phyloP scores from a whole-genome alignment of 2,888 invertebrate species.

The Elysia crispata region DNA sequence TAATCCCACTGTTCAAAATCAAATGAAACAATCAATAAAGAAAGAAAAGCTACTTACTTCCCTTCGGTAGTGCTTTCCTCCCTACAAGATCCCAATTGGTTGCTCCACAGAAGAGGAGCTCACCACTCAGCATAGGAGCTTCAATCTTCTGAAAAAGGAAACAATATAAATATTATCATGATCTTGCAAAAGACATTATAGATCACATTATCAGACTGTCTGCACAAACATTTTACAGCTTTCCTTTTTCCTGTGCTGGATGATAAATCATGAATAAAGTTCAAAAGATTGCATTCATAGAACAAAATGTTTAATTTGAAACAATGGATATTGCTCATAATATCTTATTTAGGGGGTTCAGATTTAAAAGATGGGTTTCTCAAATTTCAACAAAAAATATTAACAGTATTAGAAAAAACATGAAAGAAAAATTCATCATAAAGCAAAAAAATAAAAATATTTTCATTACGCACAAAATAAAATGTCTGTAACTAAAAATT shows the following conservation, averaged over 20 bases:
- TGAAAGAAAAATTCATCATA: no score
- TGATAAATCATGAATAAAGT: no score
- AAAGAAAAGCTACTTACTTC: conserved; percentile 65
- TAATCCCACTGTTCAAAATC: background rate
- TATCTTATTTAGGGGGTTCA: no score
- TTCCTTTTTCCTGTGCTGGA: background rate
- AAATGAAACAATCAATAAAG: background rate
- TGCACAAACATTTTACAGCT: background rate
- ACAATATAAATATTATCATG: background rate
- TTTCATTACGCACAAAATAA: no score
- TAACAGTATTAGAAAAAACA: no score
- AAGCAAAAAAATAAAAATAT: no score
- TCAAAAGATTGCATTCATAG: background rate
- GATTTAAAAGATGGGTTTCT: no score
- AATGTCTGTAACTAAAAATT: no score
- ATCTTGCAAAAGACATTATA: background rate
- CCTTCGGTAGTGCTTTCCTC: conserved; percentile 87
- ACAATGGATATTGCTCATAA: background rate
- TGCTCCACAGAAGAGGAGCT: conserved; percentile 87
- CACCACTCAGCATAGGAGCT: conserved; percentile 70
- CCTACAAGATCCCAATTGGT: conserved; percentile 94
- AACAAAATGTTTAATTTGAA: background rate
- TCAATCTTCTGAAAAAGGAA: conserved; percentile 65
- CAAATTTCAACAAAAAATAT: no score
- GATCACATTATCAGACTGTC: background rate